Evolutionary conservation across 2,888 invertebrate species (phyloP).

Genomic region (Aleiodes leptofemur): DNA sequence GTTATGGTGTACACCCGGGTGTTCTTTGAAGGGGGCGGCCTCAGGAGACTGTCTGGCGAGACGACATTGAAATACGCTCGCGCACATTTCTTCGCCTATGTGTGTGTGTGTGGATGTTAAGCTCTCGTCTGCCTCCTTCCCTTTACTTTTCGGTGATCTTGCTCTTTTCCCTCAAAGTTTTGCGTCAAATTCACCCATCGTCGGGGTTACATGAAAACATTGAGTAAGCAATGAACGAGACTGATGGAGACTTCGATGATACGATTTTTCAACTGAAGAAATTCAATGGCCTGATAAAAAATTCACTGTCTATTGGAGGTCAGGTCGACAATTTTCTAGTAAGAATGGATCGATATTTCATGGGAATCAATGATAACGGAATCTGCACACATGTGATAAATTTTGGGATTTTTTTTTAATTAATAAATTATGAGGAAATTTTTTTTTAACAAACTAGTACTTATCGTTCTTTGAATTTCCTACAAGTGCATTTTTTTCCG

Average conservation of each 20-base stretch:
- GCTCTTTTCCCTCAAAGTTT: constrained; percentile 7
- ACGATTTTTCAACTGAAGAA: not conserved
- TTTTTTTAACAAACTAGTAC: too few relatives aligned
- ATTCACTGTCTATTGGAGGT: not conserved
- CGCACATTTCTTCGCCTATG: constrained; percentile 40
- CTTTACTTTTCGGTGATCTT: constrained; percentile 28
- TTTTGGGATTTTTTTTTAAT: too few relatives aligned
- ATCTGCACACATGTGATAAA: too few relatives aligned
- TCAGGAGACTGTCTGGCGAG: constrained; percentile 48
- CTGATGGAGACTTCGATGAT: not conserved
- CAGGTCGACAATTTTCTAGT: too few relatives aligned
- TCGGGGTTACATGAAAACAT: constrained; percentile 33
- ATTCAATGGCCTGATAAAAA: not conserved
- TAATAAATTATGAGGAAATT: too few relatives aligned
- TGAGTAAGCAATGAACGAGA: not conserved
- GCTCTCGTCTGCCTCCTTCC: constrained; percentile 26
- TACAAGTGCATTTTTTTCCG: too few relatives aligned
- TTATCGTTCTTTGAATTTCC: too few relatives aligned
- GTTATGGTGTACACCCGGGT: constrained; percentile 49
- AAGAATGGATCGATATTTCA: too few relatives aligned
- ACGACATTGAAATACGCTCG: constrained; percentile 58
- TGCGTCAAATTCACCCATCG: not conserved
- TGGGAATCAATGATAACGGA: too few relatives aligned
- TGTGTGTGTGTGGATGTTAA: not conserved
- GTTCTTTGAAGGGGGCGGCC: constrained; percentile 41